These are phyloP conservation scores for Eristalinus sepulchralis DNA, from an alignment of 2,888 invertebrate species.

Conservation along the genomic window DNA sequence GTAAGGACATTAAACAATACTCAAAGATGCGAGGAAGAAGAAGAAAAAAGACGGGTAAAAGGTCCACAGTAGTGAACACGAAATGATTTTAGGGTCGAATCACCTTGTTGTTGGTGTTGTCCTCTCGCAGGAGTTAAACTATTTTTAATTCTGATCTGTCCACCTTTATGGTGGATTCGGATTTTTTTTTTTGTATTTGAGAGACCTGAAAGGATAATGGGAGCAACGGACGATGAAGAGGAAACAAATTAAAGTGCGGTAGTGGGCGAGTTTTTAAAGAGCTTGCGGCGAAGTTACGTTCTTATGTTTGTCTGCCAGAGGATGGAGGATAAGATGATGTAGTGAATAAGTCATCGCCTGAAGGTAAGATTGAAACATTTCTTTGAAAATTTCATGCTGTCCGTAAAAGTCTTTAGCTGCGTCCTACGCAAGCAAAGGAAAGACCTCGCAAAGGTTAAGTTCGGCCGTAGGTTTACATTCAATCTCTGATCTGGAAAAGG, in stretches of 20 bases:
- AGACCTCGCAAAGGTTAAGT: no score
- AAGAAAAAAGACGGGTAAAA: background rate
- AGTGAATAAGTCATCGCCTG: background rate
- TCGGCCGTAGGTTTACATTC: no score
- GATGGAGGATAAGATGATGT: background rate
- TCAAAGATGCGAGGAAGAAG: conserved; percentile 9
- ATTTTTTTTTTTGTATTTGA: background rate
- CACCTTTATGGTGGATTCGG: background rate
- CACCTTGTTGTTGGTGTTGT: background rate
- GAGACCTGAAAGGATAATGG: background rate
- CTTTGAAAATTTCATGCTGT: no score
- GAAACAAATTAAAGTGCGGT: background rate
- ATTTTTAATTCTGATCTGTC: conserved; percentile 17
- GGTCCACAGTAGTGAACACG: no score
- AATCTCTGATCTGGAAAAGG: no score
- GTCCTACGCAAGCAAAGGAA: no score
- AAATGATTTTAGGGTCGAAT: background rate
- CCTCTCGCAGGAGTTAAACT: conserved; percentile 2
- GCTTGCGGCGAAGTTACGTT: background rate
- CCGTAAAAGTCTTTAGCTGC: no score
- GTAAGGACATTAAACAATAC: conserved; percentile 48
- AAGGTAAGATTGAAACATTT: no score
- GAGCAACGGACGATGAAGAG: background rate
- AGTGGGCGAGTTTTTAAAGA: background rate
- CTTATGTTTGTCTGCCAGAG: background rate